Base-by-base conservation (phyloP, 2,888 invertebrate species). In the Coenonympha arcania region DNA sequence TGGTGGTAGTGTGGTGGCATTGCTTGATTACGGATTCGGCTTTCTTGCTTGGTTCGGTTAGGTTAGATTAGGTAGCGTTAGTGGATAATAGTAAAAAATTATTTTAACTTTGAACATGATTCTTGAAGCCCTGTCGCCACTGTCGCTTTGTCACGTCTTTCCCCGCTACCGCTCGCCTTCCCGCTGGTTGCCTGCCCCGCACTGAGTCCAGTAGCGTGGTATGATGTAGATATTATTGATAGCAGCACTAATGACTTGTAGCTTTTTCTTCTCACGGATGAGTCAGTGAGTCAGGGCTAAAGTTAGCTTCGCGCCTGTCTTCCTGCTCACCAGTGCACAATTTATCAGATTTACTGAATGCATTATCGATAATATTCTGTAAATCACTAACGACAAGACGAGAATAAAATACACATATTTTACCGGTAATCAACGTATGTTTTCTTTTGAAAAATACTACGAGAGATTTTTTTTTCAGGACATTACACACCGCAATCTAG, bases 181-280 rank as follows among this genome's bases (percentile, higher is more conserved):
- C 24, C 58, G 56, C 57, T 50, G 4, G 2, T 54, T 49, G 36
- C 26, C 19, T 61, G 61, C 55, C 62, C 58, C 57, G 6, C 56
- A 34, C 36, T 26, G 48, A 46, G 58, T 50, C 52, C 67, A 55
- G 68, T 67, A 68, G 69, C 68, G 57, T 54, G 52, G 55, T 54
- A 39, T 51, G 60, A 61, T 61, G 58, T 57, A 61, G 62, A 63
- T 64, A 66, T 61, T 61, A 65, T 64, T 66, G 60, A 52, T 60
- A 60, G 61, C 68, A 65, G 60, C 53, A 56, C 61, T 63, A 60
- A 58, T 60, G 60, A 60, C 60, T 58, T 55, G 60, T 60, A 58
- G 40, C 55, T 58, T 58, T 60, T 52, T 49, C 49, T 58, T 60
- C 60, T 54, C 60, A 60, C 58, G 58, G 53, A 28, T n/a, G n/a